Evolutionary conservation across 2,888 invertebrate species (phyloP).

Genomic region (Neelides folsomi): DNA sequence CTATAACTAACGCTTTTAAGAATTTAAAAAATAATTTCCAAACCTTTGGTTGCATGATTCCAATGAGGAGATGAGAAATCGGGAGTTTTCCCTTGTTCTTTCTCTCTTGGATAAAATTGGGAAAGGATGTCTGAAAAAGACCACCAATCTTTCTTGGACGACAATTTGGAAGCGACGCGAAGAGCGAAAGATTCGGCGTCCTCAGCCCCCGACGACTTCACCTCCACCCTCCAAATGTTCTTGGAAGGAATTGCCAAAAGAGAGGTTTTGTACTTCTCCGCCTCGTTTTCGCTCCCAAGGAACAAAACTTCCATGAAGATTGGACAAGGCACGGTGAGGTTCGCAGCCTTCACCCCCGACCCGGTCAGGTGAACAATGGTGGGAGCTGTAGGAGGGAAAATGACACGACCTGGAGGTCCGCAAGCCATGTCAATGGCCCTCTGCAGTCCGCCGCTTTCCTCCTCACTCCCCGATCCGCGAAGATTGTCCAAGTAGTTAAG

Average conservation of each 20-base stretch:
- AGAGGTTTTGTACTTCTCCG: constrained; percentile 12
- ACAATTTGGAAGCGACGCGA: constrained; percentile 17
- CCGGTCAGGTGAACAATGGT: constrained; percentile 18
- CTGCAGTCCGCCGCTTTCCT: constrained; percentile 10
- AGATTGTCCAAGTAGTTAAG: constrained; percentile 14
- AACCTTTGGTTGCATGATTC: constrained; percentile 19
- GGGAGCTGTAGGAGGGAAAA: constrained; percentile 17
- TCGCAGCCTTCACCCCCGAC: constrained; percentile 4
- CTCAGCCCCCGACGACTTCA: constrained; percentile 8
- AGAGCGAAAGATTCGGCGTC: constrained; percentile 19
- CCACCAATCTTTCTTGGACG: constrained; percentile 22
- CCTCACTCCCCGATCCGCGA: constrained; percentile 4
- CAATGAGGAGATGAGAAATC: constrained; percentile 20
- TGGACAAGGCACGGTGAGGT: constrained; percentile 16
- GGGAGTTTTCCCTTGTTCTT: constrained; percentile 8
- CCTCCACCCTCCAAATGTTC: constrained; percentile 19
- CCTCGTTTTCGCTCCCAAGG: constrained; percentile 7
- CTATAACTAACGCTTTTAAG: no score
- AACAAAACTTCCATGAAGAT: constrained; percentile 17
- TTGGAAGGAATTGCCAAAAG: constrained; percentile 12
- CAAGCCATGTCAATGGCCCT: constrained; percentile 21
- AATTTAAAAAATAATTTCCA: no score
- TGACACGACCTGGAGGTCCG: constrained; percentile 2
- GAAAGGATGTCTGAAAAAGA: constrained; percentile 20
- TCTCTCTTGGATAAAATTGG: constrained; percentile 19